These are phyloP conservation scores for Orycteropus afer DNA, from an alignment of 2,113 vertebrate species.

Conservation along the genomic window DNA sequence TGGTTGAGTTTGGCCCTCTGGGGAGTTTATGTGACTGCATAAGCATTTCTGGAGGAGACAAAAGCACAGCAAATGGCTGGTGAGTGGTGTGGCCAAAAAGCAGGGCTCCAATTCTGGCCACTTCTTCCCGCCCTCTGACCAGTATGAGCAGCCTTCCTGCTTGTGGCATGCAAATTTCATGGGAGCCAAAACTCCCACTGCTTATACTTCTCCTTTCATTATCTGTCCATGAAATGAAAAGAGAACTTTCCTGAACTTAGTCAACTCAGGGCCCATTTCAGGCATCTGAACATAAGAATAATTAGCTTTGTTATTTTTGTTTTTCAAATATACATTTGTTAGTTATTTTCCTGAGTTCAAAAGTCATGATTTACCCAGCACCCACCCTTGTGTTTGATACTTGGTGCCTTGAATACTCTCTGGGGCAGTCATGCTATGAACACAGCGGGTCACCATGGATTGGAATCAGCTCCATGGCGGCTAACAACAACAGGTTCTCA, in stretches of 20 bases:
- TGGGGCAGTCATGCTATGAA: too few relatives aligned
- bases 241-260: neutral
- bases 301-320: neutral
- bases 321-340: neutral
- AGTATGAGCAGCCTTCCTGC: rapidly evolving
- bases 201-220: neutral
- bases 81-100: neutral
- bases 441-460: too few relatives aligned
- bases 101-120: neutral
- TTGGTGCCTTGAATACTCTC: too few relatives aligned
- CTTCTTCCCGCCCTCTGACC: neutral
- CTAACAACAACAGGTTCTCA: neutral
- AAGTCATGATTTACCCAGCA: neutral
- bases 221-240: neutral
- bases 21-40: neutral
- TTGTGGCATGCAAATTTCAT: neutral
- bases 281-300: neutral
- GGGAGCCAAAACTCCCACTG: neutral
- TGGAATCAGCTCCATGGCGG: too few relatives aligned
- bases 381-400: too few relatives aligned
- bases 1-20: neutral
- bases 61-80: neutral
- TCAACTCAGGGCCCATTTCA: neutral
- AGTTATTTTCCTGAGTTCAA: neutral
- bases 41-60: neutral